Percentiles rank a stretch among this genome's conserved stretches.
Conservation (phyloP, 2,888 invertebrate species). For the Drosophila gaucha region DNA sequence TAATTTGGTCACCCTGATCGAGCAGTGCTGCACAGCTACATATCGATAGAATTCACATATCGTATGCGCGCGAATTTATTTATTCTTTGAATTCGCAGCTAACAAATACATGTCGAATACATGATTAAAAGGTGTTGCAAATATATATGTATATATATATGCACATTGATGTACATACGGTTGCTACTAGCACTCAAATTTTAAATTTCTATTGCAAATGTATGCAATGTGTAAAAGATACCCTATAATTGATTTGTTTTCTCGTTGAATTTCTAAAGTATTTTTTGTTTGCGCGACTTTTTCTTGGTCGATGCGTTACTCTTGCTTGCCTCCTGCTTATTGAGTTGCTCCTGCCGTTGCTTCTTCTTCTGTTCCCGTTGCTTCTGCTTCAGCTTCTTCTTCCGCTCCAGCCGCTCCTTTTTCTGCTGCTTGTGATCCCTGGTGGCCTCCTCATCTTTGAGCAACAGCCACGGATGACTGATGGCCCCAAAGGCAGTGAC, state of each 20-base stretch:
- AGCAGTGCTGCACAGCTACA: not conserved
- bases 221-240: not conserved
- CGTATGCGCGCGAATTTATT: not conserved
- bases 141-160: slow-evolving; percentile 4
- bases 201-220: not conserved
- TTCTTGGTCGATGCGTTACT: not conserved
- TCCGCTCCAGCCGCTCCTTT: no score
- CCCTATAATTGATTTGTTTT: not conserved
- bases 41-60: not conserved
- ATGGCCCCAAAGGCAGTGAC: slow-evolving; percentile 97
- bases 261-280: not conserved
- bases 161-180: no score
- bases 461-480: slow-evolving; percentile 94
- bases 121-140: not conserved
- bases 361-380: no score
- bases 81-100: not conserved
- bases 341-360: no score
- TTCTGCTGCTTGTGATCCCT: no score
- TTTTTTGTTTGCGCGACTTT: no score
- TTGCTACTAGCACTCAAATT: slow-evolving; percentile 3
- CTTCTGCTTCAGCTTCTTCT: no score
- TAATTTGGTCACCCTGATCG: not conserved
- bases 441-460: not conserved
- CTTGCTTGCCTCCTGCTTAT: not conserved
- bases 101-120: not conserved